phyloP scores from a whole-genome alignment of 1,140 invertebrate genomes.

The Macrostomum lignano region DNA sequence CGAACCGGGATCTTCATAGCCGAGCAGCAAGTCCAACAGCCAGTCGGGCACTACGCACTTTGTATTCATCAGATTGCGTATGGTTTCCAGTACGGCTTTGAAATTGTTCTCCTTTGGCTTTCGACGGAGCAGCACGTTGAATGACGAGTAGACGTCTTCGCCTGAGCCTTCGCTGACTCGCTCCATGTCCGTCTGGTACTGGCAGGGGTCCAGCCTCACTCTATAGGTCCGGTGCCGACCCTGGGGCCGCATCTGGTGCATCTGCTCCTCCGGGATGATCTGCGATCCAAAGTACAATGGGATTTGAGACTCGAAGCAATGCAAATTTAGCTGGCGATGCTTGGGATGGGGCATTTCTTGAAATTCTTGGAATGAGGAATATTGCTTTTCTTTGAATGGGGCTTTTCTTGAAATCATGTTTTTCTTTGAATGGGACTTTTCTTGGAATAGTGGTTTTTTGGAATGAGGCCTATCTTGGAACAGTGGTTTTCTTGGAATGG shows the following conservation, averaged over 20 bases:
- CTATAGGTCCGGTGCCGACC: constrained; percentile 68
- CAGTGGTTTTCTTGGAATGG: too few species aligned
- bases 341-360: too few species aligned
- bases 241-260: constrained; percentile 11
- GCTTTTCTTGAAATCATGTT: background rate
- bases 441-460: constrained; percentile 41
- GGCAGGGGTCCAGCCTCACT: constrained; percentile 75
- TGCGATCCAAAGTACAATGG: too few species aligned
- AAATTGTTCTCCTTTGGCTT: constrained; percentile 99
- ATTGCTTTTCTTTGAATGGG: background rate
- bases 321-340: too few species aligned
- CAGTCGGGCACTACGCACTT: constrained; percentile 94
- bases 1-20: constrained; percentile 77
- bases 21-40: constrained; percentile 84
- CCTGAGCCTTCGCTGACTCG: constrained; percentile 2
- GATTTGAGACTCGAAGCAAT: too few species aligned
- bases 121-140: constrained; percentile 78
- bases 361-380: constrained; percentile 3
- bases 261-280: too few species aligned
- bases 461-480: too few species aligned
- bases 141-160: constrained; percentile 71
- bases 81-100: constrained; percentile 86
- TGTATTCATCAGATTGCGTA: constrained; percentile 89
- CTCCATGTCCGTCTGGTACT: constrained; percentile 67
- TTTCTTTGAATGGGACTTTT: background rate